These are phyloP conservation scores for Dynastes maya DNA, from an alignment of 2,888 invertebrate genomes.

Conservation along the genomic window DNA sequence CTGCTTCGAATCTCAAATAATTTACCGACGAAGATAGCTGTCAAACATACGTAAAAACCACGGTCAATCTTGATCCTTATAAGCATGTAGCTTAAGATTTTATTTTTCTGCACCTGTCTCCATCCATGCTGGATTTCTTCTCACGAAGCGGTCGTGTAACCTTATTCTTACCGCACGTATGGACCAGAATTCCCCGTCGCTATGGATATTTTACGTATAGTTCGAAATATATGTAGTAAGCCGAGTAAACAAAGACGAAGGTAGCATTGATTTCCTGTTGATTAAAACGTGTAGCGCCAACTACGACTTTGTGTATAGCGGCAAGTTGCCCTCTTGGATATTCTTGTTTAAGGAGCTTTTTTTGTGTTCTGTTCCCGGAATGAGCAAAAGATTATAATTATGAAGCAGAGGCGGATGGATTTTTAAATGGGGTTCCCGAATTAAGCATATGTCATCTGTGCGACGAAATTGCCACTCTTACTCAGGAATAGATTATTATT, in stretches of 20 bases:
- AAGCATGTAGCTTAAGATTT: constrained; percentile 54
- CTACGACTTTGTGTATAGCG: constrained; percentile 24
- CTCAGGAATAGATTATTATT: constrained; percentile 27
- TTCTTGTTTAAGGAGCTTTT: constrained; percentile 27
- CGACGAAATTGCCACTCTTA: constrained; percentile 22
- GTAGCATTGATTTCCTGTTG: constrained; percentile 58
- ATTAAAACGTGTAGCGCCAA: constrained; percentile 50
- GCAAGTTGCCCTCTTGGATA: constrained; percentile 37
- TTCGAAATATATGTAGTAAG: constrained; percentile 55
- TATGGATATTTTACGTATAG: constrained; percentile 51
- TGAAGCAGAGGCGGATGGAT: constrained; percentile 27
- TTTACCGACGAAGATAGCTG: constrained; percentile 68
- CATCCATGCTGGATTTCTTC: constrained; percentile 58
- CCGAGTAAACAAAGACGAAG: constrained; percentile 55
- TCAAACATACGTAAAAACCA: constrained; percentile 62
- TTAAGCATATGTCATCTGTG: constrained; percentile 41
- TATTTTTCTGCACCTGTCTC: constrained; percentile 59
- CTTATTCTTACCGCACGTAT: constrained; percentile 51
- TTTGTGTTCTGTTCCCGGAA: constrained; percentile 36
- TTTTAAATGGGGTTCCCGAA: constrained; percentile 38
- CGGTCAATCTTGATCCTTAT: constrained; percentile 60
- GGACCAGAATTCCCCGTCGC: constrained; percentile 32
- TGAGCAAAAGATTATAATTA: constrained; percentile 38
- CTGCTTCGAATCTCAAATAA: constrained; percentile 68
- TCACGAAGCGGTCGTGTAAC: constrained; percentile 48